phyloP scores from a whole-genome alignment of 2,113 vertebrate species.

The Typhlomys cinereus region DNA sequence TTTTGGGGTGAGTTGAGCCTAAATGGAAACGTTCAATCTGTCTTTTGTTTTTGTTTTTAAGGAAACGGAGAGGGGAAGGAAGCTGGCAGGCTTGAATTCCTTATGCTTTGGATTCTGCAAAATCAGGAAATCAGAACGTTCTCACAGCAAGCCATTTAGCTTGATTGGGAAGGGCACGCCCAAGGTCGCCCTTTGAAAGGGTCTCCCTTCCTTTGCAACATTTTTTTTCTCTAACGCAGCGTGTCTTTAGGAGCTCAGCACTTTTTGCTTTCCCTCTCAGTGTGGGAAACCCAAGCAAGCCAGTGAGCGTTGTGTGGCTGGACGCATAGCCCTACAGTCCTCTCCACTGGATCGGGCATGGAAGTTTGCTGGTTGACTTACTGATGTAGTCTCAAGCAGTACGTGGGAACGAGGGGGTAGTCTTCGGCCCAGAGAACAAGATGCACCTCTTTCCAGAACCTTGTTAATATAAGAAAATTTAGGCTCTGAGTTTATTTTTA shows the following conservation, averaged over 20 bases:
- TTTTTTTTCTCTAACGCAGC: slow-evolving; percentile 4
- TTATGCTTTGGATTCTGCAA: slow-evolving; percentile 75
- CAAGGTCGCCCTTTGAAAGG: slow-evolving; percentile 74
- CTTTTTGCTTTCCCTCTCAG: slow-evolving; percentile 50
- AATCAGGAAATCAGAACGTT: slow-evolving; percentile 79
- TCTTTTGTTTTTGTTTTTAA: slow-evolving; percentile 81
- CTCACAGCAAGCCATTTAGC: slow-evolving; percentile 73
- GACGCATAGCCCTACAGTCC: background rate
- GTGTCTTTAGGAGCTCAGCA: slow-evolving; percentile 53
- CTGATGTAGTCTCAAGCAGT: background rate
- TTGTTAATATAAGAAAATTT: background rate
- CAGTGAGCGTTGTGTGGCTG: background rate
- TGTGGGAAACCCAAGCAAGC: slow-evolving; percentile 61
- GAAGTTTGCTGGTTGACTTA: slow-evolving; percentile 23
- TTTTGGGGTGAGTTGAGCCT: slow-evolving; percentile 61
- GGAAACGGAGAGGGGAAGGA: slow-evolving; percentile 81
- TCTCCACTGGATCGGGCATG: accelerated
- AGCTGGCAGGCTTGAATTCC: slow-evolving; percentile 71
- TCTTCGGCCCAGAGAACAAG: background rate
- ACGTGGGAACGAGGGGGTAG: background rate
- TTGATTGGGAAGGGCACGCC: slow-evolving; percentile 70
- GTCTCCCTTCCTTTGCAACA: slow-evolving; percentile 64
- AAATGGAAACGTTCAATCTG: slow-evolving; percentile 65
- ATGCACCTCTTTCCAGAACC: background rate
- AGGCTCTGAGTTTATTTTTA: slow-evolving; percentile 49